Evolutionary conservation across 37 sponge, comb jelly and placozoan species (phyloP), one percentile per base, ranked within the genome.

Genomic region (Dysidea cf. avara): DNA sequence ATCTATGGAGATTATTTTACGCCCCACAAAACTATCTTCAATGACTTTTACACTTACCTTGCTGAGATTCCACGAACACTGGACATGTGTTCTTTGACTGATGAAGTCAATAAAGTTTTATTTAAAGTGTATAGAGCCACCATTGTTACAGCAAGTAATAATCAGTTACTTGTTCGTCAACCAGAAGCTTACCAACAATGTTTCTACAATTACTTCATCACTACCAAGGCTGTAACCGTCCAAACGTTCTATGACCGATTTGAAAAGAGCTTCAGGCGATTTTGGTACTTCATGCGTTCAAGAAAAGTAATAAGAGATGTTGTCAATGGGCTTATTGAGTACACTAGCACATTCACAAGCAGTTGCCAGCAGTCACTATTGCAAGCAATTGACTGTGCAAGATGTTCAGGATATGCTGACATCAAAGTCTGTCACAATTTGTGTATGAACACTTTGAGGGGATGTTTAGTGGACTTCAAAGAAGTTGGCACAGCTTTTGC

Each of bases 371-470:
- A 28, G 3, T n/a, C 83, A 17, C 54, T 83, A 39, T 53, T 76
- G 62, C 68, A 55, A 39, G 59, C 68, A 62, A 36, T 52, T 7
- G 21, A 52, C 54, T 83, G 83, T 54, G 54, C 83, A 29, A 37
- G 37, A 53, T 83, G 83, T 56, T 66, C 77, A 12, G 83, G 83
- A 3, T 69, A 74, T 39, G 7, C 40, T 25, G 21, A 1, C 7
- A 29, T 24, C 11, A 22, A 24, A 31, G 46, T 59, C 0, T 83
- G 83, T 43, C 34, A 39, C 20, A 69, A 61, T 20, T 52, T 83
- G 24, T 83, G 83, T 58, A 29, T 83, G 30, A 83, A 83, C 77
- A 39, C 43, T 22, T 25, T 83, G 54, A 39, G 83, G 17, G 83
- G 83, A 7, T 83, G 83, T 57, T 54, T 83, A 35, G 34, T 76